Evolutionary conservation across 2,797 vertebrate genomes (phyloP), one percentile per base, ranked within the genome.

Genomic region (Chelmon rostratus): DNA sequence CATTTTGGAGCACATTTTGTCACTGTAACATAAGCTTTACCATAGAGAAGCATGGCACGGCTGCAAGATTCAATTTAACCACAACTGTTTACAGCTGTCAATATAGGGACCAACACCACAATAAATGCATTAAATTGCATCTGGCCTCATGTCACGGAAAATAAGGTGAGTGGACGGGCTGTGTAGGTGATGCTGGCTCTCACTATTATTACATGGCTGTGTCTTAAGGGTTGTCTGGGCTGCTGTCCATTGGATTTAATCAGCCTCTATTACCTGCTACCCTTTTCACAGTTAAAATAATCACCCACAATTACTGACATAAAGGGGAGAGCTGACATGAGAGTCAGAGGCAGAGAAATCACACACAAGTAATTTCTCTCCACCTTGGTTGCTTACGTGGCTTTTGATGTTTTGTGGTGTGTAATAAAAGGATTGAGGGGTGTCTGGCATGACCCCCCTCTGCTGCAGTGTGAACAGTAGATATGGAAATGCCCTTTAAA

Each of bases 211-310:
- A 94, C 85, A 86, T 75, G 82, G 89, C 94, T 92, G 93, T 95
- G 95, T 96, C 95, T 96, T 95, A 94, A 96, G 95, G 94, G 94
- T 90, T 92, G 92, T 92, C 91, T 90, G 92, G 90, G 91, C 89
- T 86, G 85, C 92, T 91, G 94, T 92, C 94, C 94, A 93, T 94
- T 95, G 94, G 90, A 95, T 94, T 96, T 95, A 95, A 96, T 95
- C 95, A 95, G 92, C 93, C 93, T 90, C 93, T 95, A 95, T 95
- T 95, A 96, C 95, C 94, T 91, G 94, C 94, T 94, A 94, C 94
- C 95, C 95, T 95, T 95, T 96, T 96, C 94, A 94, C 94, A 91
- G 94, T 96, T 95, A 95, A 96, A 96, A 96, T 96, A 96, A 96
- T 96, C 95, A 96, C 94, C 89, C 87, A 92, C 96, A 96, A 96